These are phyloP conservation scores for Shargacucullia verbasci DNA, from an alignment of 2,888 invertebrate genomes.

Conservation along the genomic window DNA sequence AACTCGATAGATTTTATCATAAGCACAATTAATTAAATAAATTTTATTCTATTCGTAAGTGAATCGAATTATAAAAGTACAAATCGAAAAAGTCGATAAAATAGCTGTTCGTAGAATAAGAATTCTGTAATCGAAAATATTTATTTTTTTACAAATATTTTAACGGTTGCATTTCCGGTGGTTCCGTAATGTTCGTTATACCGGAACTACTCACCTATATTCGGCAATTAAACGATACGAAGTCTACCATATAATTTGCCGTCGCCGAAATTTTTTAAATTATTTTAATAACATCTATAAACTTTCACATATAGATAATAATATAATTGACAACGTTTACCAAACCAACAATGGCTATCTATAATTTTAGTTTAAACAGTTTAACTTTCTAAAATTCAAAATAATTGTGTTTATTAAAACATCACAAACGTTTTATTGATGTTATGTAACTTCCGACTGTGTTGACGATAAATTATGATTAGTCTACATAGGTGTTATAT, in stretches of 20 bases:
- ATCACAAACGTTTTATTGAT: conserved; percentile 24
- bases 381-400: conserved; percentile 53
- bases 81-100: too few relatives aligned
- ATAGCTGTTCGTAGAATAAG: too few relatives aligned
- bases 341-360: conserved; percentile 29
- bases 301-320: conserved; percentile 47
- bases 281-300: conserved; percentile 27
- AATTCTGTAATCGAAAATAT: too few relatives aligned
- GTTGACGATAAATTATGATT: conserved; percentile 13
- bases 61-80: too few relatives aligned
- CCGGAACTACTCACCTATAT: conserved; percentile 3
- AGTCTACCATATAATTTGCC: conserved; percentile 27
- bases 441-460: conserved; percentile 31
- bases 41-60: too few relatives aligned
- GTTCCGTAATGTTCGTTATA: neutral
- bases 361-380: conserved; percentile 50
- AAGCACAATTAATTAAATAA: too few relatives aligned
- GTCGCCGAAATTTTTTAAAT: conserved; percentile 4
- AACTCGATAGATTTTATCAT: too few relatives aligned
- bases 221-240: neutral
- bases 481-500: too few relatives aligned
- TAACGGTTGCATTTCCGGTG: too few relatives aligned
- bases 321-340: conserved; percentile 48
- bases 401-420: conserved; percentile 20
- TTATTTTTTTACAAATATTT: too few relatives aligned